These are phyloP conservation scores for Cairina moschata DNA, from an alignment of 2,113 vertebrate species.

Conservation along the genomic window DNA sequence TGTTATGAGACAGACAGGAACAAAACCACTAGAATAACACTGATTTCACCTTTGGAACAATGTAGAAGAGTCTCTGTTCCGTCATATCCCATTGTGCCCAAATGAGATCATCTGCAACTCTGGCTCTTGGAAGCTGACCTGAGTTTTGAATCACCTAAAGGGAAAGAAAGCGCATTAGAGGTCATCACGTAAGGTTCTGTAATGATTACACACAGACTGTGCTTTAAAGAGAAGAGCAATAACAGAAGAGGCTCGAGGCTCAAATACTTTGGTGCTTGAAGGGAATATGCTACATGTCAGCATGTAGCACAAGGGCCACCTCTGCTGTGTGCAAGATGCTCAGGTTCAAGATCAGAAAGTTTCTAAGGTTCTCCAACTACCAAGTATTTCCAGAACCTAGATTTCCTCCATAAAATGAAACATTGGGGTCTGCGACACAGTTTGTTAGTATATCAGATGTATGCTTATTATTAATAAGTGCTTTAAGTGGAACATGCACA, in stretches of 20 bases:
- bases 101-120: conserved; percentile 87
- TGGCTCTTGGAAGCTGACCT: conserved; percentile 82
- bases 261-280: not conserved
- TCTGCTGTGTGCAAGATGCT: not conserved
- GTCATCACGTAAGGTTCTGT: not conserved
- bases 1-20: not conserved
- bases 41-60: conserved; percentile 81
- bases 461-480: not conserved
- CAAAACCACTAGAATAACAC: not conserved
- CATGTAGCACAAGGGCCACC: not conserved
- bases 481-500: not conserved
- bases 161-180: not conserved
- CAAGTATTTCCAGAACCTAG: not conserved
- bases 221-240: not conserved
- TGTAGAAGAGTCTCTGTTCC: conserved; percentile 89
- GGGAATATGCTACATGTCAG: not conserved
- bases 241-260: not conserved
- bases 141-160: conserved; percentile 86
- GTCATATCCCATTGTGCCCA: conserved; percentile 94
- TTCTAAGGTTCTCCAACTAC: not conserved
- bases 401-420: not conserved
- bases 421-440: not conserved
- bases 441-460: not conserved
- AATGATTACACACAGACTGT: not conserved
- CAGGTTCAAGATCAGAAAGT: not conserved